These are phyloP conservation scores for Dexiosoma caninum DNA, from an alignment of 2,888 invertebrate genomes.

Conservation along the genomic window DNA sequence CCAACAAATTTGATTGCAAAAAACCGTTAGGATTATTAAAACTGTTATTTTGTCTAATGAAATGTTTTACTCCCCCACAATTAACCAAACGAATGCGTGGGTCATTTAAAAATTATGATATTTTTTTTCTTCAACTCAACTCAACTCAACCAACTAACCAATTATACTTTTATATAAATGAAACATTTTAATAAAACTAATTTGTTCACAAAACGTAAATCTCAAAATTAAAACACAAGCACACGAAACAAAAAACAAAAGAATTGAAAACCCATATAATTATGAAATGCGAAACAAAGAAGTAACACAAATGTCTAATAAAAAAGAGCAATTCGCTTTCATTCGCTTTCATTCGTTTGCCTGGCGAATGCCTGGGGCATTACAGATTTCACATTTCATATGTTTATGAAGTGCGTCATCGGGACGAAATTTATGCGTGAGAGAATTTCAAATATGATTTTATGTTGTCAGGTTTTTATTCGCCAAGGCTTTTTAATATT, in stretches of 20 bases:
- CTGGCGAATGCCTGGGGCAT: conserved; percentile 39
- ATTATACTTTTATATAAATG: conserved; percentile 36
- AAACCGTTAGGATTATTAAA: conserved; percentile 42
- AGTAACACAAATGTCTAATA: conserved; percentile 20
- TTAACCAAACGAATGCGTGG: conserved; percentile 61
- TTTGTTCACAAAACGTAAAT: background rate
- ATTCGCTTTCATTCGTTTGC: no score
- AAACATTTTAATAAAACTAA: conserved; percentile 42
- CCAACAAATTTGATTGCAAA: conserved; percentile 7
- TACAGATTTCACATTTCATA: conserved; percentile 45
- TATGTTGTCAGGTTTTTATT: conserved; percentile 2
- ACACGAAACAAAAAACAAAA: background rate
- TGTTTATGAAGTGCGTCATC: conserved; percentile 38
- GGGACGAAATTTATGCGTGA: conserved; percentile 58
- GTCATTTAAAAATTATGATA: conserved; percentile 43
- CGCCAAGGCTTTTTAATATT: background rate
- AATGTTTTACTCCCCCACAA: conserved; percentile 62
- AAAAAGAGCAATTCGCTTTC: conserved; percentile 6
- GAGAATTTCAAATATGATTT: conserved; percentile 61
- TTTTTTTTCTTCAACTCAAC: background rate
- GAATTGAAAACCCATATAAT: conserved; percentile 35
- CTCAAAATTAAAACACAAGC: background rate
- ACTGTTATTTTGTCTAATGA: conserved; percentile 63
- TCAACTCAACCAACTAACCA: no score
- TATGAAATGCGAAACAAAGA: conserved; percentile 46